Conservation (phyloP, 1,140 invertebrate species). For the Argopecten irradians region DNA sequence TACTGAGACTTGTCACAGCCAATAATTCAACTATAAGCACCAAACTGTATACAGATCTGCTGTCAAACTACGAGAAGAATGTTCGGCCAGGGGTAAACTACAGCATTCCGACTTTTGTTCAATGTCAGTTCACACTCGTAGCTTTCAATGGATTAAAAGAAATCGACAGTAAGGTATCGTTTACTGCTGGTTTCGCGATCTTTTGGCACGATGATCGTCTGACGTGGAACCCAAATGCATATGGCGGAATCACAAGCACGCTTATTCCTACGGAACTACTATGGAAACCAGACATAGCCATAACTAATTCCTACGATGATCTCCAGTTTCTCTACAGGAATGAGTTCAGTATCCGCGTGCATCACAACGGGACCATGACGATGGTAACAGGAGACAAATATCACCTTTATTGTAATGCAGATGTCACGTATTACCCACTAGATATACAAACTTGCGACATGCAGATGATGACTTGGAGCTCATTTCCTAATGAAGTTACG, state of each 20-base stretch:
- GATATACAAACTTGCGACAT: constrained; percentile 55
- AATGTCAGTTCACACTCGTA: neutral
- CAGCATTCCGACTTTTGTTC: neutral
- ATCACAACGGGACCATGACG: constrained; percentile 71
- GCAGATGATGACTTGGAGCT: neutral
- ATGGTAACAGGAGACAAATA: constrained; percentile 79
- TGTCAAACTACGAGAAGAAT: neutral
- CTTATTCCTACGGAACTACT: constrained; percentile 29
- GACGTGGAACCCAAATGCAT: constrained; percentile 30
- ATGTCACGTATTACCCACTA: constrained; percentile 61
- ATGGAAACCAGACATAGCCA: constrained; percentile 44
- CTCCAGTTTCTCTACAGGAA: constrained; percentile 27
- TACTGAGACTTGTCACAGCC: neutral
- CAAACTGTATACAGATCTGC: neutral
- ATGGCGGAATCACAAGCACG: neutral
- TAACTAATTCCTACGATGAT: constrained; percentile 32
- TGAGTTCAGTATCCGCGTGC: constrained; percentile 19
- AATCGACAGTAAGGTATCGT: constrained; percentile 43
- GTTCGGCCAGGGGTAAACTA: neutral
- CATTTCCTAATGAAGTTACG: neutral
- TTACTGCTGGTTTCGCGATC: constrained; percentile 35
- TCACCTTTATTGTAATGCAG: constrained; percentile 43
- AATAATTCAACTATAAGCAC: neutral
- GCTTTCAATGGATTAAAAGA: constrained; percentile 45
- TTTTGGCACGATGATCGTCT: constrained; percentile 43